Percentiles rank a stretch among this genome's conserved stretches.
These are phyloP conservation scores for Meganola albula DNA, from an alignment of 2,888 invertebrate genomes.

Conservation along the genomic window DNA sequence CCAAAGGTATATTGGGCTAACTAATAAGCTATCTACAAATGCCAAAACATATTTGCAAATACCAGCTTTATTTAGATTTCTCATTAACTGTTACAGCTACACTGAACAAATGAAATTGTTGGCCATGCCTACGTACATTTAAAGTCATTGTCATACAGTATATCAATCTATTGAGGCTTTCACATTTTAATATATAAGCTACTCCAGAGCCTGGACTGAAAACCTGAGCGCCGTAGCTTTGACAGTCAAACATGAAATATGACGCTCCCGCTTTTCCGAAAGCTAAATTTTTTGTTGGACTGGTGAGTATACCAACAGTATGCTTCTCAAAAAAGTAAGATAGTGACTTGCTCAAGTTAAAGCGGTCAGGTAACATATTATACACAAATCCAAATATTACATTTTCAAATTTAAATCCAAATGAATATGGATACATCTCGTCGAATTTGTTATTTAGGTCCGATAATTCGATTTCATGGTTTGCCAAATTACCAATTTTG, in stretches of 20 bases:
- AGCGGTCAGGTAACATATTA: conserved; percentile 70
- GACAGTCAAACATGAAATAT: conserved; percentile 83
- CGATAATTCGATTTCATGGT: conserved; percentile 77
- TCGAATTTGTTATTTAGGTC: conserved; percentile 75
- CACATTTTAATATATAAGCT: conserved; percentile 79
- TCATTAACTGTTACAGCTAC: conserved; percentile 41
- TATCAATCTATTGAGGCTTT: conserved; percentile 77
- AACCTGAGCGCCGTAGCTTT: conserved; percentile 78
- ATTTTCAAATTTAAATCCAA: conserved; percentile 75
- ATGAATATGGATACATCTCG: conserved; percentile 76
- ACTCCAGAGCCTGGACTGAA: conserved; percentile 77
- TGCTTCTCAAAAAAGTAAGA: conserved; percentile 77
- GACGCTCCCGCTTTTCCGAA: conserved; percentile 72
- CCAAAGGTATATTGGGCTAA: too few species aligned
- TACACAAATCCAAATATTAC: conserved; percentile 80
- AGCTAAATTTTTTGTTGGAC: conserved; percentile 70
- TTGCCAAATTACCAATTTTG: conserved; percentile 55
- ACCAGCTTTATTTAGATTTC: conserved; percentile 36
- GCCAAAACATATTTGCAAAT: too few species aligned
- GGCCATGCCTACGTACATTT: conserved; percentile 73
- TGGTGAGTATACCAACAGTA: conserved; percentile 73
- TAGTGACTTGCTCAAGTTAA: conserved; percentile 81
- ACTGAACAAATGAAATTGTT: conserved; percentile 72
- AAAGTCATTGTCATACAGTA: conserved; percentile 80
- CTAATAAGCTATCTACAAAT: too few species aligned